Percentiles rank a stretch among this genome's conserved stretches.
These are phyloP conservation scores for Artibeus lituratus DNA, from an alignment of 2,797 vertebrate genomes.

Conservation along the genomic window DNA sequence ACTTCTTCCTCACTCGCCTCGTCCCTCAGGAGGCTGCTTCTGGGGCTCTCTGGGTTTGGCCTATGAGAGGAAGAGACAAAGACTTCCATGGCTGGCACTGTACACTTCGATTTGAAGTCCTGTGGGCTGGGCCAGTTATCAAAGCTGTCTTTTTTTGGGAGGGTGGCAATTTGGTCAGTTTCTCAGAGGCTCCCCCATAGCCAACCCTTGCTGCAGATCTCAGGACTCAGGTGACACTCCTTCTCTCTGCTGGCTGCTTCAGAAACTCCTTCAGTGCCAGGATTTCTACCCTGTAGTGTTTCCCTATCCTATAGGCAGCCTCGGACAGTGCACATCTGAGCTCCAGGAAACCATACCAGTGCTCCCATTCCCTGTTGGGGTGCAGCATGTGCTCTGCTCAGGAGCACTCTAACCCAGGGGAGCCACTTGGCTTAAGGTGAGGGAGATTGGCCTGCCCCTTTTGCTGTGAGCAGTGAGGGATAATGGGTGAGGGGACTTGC, in stretches of 20 bases:
- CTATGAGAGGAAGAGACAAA: not conserved
- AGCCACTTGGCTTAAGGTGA: not conserved
- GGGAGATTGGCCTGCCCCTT: not conserved
- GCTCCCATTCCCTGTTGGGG: accelerated
- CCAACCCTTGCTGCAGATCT: not conserved
- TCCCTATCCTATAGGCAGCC: not conserved
- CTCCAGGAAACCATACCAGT: not conserved
- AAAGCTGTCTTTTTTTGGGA: not conserved
- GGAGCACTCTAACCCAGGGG: too few relatives aligned
- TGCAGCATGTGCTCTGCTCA: accelerated
- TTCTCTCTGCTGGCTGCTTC: not conserved
- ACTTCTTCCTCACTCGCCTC: not conserved
- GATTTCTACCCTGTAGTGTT: not conserved
- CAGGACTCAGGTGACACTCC: not conserved
- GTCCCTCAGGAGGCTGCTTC: not conserved
- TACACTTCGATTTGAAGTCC: not conserved
- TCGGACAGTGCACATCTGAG: accelerated
- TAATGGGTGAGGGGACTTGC: not conserved
- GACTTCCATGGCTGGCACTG: not conserved
- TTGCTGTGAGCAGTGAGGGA: not conserved
- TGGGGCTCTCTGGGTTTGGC: not conserved
- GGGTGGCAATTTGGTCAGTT: not conserved
- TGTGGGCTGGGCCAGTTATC: not conserved
- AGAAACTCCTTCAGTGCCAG: not conserved
- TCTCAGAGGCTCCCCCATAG: not conserved